Percentiles rank a stretch among this genome's conserved stretches.
Evolutionary conservation across 2,113 vertebrate species (phyloP).

Genomic region (Calidris pygmaea): DNA sequence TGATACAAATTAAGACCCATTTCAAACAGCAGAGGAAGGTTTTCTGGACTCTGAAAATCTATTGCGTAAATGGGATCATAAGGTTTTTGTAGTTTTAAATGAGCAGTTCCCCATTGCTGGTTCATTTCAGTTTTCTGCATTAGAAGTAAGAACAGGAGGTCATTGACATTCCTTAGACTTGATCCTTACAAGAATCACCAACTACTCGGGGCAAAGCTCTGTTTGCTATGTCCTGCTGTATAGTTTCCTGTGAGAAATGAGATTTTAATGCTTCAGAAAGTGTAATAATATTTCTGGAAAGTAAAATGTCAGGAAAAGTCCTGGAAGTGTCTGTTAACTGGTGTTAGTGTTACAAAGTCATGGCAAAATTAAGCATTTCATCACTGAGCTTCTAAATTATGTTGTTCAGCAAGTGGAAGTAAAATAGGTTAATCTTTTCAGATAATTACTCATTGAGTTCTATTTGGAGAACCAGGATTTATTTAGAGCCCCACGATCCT

Average conservation of each 20-base stretch:
- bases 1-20: neutral
- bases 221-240: neutral
- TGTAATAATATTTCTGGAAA: neutral
- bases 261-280: neutral
- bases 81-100: neutral
- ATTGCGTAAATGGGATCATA: neutral
- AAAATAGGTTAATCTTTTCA: neutral
- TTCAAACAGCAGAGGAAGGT: neutral
- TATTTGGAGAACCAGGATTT: neutral
- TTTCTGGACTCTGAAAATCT: neutral
- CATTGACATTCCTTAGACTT: neutral
- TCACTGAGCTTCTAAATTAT: neutral
- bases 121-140: neutral
- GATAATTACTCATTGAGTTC: neutral
- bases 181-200: neutral
- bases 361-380: neutral
- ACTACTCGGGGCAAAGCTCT: neutral
- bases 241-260: neutral
- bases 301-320: neutral
- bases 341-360: neutral
- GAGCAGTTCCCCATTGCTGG: neutral
- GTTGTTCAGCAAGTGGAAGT: neutral
- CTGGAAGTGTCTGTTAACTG: neutral
- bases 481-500: neutral
- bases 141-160: neutral